Conservation (phyloP, 2,888 invertebrate species). For the Conus canariensis region DNA sequence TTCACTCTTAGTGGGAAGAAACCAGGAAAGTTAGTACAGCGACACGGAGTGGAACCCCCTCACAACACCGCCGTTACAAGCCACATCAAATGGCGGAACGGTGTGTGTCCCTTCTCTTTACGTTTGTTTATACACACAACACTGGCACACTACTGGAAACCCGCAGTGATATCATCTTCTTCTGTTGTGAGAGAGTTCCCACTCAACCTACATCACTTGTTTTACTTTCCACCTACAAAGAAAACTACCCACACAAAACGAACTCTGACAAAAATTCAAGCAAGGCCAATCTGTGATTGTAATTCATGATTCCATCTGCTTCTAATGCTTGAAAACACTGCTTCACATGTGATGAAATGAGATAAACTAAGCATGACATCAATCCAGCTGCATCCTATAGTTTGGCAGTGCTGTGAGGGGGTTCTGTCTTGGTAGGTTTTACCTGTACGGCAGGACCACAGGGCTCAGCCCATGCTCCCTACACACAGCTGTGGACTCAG, state of each 20-base stretch:
- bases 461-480: neutral
- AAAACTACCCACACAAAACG: too few species aligned
- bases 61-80: neutral
- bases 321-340: too few species aligned
- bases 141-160: too few species aligned
- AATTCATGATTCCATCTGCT: too few species aligned
- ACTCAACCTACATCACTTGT: neutral
- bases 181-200: slow-evolving; percentile 15
- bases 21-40: neutral
- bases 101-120: too few species aligned
- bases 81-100: neutral
- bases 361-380: too few species aligned
- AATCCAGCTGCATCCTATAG: too few species aligned
- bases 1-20: neutral
- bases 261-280: too few species aligned
- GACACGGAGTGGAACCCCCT: neutral
- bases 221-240: too few species aligned
- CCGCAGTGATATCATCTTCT: neutral
- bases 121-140: too few species aligned
- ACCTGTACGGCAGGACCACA: neutral
- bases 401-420: neutral
- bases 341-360: too few species aligned
- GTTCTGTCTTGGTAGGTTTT: neutral
- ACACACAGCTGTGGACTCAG: neutral
- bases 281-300: too few species aligned